Evolutionary conservation across 2,797 vertebrate genomes (phyloP).

Genomic region (Ciconia nigra): DNA sequence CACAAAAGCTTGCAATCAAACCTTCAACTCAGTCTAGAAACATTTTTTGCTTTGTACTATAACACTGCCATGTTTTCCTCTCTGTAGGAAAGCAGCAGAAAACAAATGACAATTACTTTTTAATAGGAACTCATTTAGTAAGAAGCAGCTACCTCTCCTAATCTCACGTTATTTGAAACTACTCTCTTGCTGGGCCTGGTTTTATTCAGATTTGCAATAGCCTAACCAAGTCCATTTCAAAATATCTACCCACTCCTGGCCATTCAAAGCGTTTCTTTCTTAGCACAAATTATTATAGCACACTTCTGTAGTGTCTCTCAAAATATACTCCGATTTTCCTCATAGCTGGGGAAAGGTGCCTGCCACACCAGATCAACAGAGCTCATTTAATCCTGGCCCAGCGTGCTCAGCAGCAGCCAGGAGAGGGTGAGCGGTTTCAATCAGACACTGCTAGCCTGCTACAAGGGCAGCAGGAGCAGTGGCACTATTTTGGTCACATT

Average conservation of each 20-base stretch:
- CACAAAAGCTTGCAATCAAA: slow-evolving; percentile 14
- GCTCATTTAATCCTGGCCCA: not conserved
- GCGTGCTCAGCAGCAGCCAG: fast-evolving
- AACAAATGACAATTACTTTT: slow-evolving; percentile 9
- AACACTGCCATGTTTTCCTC: not conserved
- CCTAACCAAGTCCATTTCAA: not conserved
- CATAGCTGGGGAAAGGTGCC: not conserved
- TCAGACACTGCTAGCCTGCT: not conserved
- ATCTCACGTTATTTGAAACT: not conserved
- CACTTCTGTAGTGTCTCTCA: not conserved
- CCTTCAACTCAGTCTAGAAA: not conserved
- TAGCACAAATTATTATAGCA: not conserved
- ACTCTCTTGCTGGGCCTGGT: not conserved
- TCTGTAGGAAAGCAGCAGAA: not conserved
- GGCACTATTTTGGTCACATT: not conserved
- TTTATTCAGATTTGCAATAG: not conserved
- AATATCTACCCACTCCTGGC: not conserved
- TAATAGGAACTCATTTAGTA: not conserved
- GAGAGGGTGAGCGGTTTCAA: not conserved
- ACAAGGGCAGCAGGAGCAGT: not conserved
- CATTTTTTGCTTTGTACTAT: not conserved
- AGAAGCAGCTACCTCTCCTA: not conserved
- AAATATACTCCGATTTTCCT: not conserved
- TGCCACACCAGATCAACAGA: not conserved
- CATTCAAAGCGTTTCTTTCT: not conserved